Percentiles rank a stretch among this genome's conserved stretches.
Conservation (phyloP, 2,113 vertebrate species). For the Zootoca vivipara region DNA sequence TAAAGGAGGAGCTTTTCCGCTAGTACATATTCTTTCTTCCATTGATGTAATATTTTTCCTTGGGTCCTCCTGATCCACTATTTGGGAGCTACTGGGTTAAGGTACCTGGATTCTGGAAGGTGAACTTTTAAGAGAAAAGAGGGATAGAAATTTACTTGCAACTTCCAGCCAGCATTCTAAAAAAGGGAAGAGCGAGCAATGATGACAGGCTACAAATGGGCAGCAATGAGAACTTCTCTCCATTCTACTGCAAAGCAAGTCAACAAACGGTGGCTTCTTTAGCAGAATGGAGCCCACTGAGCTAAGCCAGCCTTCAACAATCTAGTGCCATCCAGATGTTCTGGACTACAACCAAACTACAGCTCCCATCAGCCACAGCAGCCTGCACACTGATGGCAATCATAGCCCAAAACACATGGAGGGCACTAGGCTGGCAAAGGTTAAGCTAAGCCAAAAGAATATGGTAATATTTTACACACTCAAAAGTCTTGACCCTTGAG, state of each 20-base stretch:
- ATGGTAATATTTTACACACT: too few species aligned
- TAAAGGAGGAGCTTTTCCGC: not conserved
- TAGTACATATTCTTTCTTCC: not conserved
- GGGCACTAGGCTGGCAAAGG: too few species aligned
- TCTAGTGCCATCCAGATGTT: not conserved
- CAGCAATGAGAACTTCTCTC: not conserved
- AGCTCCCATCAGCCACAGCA: too few species aligned
- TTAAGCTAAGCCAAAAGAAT: not conserved
- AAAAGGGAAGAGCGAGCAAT: not conserved
- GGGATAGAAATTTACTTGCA: not conserved
- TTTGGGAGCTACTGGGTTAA: not conserved
- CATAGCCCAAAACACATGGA: too few species aligned
- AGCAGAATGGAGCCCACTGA: not conserved
- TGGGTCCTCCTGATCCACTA: not conserved
- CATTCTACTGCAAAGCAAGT: not conserved
- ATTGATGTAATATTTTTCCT: not conserved
- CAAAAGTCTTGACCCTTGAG: not conserved
- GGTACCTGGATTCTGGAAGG: not conserved
- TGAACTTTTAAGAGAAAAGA: not conserved
- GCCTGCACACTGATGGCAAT: too few species aligned
- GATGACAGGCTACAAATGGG: not conserved
- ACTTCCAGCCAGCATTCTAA: not conserved
- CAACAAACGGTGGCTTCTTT: too few species aligned
- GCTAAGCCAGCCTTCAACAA: not conserved
- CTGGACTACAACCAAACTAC: not conserved